Base-by-base conservation (phyloP, 1,140 invertebrate genomes). In the Chrysoperla carnea region DNA sequence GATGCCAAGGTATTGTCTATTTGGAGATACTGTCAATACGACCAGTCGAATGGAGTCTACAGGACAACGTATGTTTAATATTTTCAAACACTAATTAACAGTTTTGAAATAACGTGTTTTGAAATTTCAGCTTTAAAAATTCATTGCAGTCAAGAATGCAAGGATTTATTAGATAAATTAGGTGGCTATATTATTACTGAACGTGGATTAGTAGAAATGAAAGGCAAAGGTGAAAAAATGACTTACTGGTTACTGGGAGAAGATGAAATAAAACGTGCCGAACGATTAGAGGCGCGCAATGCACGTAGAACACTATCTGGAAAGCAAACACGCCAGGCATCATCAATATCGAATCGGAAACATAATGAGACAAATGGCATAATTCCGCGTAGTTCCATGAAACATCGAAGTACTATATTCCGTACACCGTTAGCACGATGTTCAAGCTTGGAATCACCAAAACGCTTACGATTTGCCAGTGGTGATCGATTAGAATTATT, bases 1-100 rank as follows among this genome's bases (percentile, higher is more conserved):
- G 59, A 91, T 91, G 86, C 88, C 88, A 0, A 66, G 86, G 39
- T 93, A 90, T 56, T 91, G 87, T 58, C 62, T 93, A 1, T 88
- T 88, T 54, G 87, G 87, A 0, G 87, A 92, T 51, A 90, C 87
- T 0, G 86, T 95, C 6, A 95, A 95, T 59, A 93, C 87, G 0
- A 86, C 90, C 0, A 89, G 84, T 15, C 69, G 90, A 39, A 93
- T 95, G 89, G 90, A 94, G 65, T 92, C 88, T 0, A 89, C 81
- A 29, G 86, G 87, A 29, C 70, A 75, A 48, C 68, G 76, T 80
- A 53, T 68, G 63, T 59, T 44, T 23, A 28, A 37, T n/a, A n/a
- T n/a, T n/a, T n/a, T n/a, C n/a, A n/a, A n/a, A n/a, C 13, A 6
- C 27, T 33, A 35, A 40, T 13, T n/a, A n/a, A n/a, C n/a, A n/a